phyloP scores from a whole-genome alignment of 2,888 invertebrate species.

The Corbicula japonica region DNA sequence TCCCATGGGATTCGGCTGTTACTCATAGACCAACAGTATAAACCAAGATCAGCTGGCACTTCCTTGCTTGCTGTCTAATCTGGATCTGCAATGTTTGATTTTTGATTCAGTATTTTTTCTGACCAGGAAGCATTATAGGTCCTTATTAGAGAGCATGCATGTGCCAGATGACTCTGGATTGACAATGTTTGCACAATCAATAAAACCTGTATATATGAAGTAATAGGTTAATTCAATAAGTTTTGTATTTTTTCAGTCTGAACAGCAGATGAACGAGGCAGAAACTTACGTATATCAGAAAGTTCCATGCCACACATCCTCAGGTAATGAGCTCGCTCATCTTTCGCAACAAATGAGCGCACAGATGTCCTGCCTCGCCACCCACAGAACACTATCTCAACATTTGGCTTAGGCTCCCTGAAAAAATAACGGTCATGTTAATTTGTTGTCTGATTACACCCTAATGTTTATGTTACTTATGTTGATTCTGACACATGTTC shows the following conservation, averaged over 20 bases:
- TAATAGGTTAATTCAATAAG: neutral
- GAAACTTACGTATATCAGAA: constrained; percentile 77
- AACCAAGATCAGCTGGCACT: neutral
- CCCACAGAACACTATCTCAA: constrained; percentile 88
- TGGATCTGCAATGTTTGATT: neutral
- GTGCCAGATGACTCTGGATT: neutral
- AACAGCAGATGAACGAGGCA: neutral
- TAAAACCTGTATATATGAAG: neutral
- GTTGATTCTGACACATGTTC: too few species aligned
- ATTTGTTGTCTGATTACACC: too few species aligned
- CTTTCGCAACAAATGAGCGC: constrained; percentile 94
- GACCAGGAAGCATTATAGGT: neutral
- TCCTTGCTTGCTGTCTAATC: neutral
- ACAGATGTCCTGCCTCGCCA: constrained; percentile 96
- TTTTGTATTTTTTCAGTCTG: neutral
- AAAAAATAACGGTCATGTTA: too few species aligned
- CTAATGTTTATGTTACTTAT: too few species aligned
- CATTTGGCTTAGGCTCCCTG: constrained; percentile 86
- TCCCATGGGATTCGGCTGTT: neutral
- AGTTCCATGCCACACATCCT: constrained; percentile 93
- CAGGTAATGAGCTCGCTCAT: constrained; percentile 95
- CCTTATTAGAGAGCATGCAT: neutral
- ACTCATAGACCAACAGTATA: neutral
- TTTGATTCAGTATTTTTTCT: neutral
- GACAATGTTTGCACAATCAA: neutral